phyloP scores from a whole-genome alignment of 2,888 invertebrate genomes.

The Ochlodes sylvanus region DNA sequence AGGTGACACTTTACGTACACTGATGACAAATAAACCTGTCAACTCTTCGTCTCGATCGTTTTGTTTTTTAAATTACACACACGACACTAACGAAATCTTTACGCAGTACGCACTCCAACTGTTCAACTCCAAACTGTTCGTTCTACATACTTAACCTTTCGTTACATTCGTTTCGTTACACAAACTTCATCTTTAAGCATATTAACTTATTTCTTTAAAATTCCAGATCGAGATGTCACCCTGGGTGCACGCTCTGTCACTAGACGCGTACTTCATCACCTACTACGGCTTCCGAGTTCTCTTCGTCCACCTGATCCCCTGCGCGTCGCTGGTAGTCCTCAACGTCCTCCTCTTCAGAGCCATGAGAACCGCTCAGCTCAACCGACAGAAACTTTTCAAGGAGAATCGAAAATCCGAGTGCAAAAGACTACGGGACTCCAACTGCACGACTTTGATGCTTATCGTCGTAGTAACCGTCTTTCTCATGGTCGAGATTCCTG shows the following conservation, averaged over 20 bases:
- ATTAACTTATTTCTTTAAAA: not conserved
- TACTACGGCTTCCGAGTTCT: conserved; percentile 95
- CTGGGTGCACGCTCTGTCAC: conserved; percentile 89
- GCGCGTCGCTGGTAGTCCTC: conserved; percentile 93
- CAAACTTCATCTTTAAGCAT: too few species aligned
- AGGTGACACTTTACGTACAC: too few species aligned
- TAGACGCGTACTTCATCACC: conserved; percentile 91
- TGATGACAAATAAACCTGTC: too few species aligned
- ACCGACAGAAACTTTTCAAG: conserved; percentile 90
- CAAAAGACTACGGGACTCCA: conserved; percentile 90
- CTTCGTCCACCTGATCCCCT: conserved; percentile 96
- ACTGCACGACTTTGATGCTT: conserved; percentile 94
- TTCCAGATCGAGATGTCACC: conserved; percentile 83
- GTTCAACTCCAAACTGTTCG: too few species aligned
- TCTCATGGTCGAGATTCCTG: conserved; percentile 92
- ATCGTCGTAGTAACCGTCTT: conserved; percentile 95
- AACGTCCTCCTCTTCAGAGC: conserved; percentile 95
- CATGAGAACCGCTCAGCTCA: conserved; percentile 92
- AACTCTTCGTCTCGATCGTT: too few species aligned
- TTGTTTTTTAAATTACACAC: too few species aligned
- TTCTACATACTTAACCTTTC: too few species aligned
- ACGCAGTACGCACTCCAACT: too few species aligned
- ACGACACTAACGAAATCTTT: too few species aligned
- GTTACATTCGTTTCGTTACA: too few species aligned
- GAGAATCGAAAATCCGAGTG: conserved; percentile 92